Evolutionary conservation across 2,797 vertebrate genomes (phyloP).

Genomic region (Takifugu ocellatus): DNA sequence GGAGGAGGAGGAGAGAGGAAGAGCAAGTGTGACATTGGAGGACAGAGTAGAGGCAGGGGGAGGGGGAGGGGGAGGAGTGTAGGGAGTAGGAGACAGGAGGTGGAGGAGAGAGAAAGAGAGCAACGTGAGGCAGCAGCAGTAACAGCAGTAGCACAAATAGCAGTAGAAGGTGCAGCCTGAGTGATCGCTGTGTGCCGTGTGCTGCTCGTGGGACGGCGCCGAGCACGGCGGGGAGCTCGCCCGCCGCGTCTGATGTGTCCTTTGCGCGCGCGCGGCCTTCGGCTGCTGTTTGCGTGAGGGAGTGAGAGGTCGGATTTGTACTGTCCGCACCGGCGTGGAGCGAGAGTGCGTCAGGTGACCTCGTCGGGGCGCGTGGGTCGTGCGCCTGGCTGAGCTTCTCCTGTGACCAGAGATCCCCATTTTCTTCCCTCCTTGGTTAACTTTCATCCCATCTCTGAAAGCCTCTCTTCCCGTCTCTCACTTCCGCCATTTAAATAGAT

Average conservation of each 20-base stretch:
- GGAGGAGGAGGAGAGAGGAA: slow-evolving; percentile 45
- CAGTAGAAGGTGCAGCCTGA: slow-evolving; percentile 76
- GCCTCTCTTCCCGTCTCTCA: slow-evolving; percentile 45
- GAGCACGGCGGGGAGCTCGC: slow-evolving; percentile 37
- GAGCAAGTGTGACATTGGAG: slow-evolving; percentile 31
- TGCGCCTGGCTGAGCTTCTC: slow-evolving; percentile 62
- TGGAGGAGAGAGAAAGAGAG: slow-evolving; percentile 79
- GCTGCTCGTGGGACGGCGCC: slow-evolving; percentile 35
- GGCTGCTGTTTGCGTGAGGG: slow-evolving; percentile 52
- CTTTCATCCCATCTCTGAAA: too few species aligned
- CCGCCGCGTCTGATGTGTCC: slow-evolving; percentile 39
- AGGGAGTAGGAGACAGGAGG: slow-evolving; percentile 65
- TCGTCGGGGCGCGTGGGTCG: slow-evolving; percentile 41
- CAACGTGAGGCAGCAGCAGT: slow-evolving; percentile 78
- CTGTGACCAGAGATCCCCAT: slow-evolving; percentile 61
- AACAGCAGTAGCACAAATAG: slow-evolving; percentile 80
- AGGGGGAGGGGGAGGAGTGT: slow-evolving; percentile 50
- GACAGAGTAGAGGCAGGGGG: slow-evolving; percentile 38
- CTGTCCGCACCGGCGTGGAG: slow-evolving; percentile 39
- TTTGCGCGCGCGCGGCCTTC: slow-evolving; percentile 42
- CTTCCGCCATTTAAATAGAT: slow-evolving; percentile 71
- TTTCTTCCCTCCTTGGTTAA: not conserved
- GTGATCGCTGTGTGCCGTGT: slow-evolving; percentile 62
- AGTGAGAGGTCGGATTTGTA: slow-evolving; percentile 51
- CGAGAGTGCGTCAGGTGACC: slow-evolving; percentile 20